Evolutionary conservation across 1,140 invertebrate species (phyloP).

Genomic region (Apis laboriosa): DNA sequence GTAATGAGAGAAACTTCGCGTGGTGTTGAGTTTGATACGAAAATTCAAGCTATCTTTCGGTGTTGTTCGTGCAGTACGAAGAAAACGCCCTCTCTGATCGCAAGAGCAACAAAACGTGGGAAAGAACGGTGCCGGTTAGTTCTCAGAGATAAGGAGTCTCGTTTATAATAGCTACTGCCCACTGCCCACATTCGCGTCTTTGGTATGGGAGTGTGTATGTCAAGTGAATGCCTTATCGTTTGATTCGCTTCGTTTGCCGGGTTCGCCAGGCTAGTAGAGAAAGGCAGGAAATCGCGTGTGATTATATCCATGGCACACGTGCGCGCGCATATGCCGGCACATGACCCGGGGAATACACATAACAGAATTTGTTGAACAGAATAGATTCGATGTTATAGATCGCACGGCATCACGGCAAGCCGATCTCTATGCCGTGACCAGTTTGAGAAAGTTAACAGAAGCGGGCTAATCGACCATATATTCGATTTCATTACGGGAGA

Average conservation of each 20-base stretch:
- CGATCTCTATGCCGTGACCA: neutral
- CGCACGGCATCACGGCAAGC: constrained; percentile 16
- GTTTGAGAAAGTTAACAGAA: constrained; percentile 25
- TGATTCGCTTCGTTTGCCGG: constrained; percentile 72
- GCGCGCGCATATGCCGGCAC: constrained; percentile 12
- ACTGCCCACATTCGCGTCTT: constrained; percentile 61
- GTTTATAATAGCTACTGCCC: constrained; percentile 72
- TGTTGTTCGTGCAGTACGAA: neutral
- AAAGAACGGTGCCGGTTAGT: constrained; percentile 71
- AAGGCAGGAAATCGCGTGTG: constrained; percentile 75
- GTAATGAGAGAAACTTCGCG: constrained; percentile 41
- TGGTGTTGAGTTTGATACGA: neutral
- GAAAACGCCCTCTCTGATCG: constrained; percentile 24
- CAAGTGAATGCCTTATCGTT: constrained; percentile 73
- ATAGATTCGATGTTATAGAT: constrained; percentile 42
- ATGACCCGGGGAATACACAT: constrained; percentile 30
- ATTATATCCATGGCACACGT: constrained; percentile 42
- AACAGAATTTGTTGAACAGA: constrained; percentile 51
- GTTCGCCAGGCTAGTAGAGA: constrained; percentile 66
- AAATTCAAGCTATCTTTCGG: constrained; percentile 50
- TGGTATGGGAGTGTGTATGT: constrained; percentile 36
- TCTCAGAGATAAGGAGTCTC: constrained; percentile 73
- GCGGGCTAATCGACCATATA: constrained; percentile 13
- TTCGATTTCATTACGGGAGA: constrained; percentile 1
- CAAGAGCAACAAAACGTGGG: constrained; percentile 72